A percentile compares a stretch with the other conserved stretches of the same genome.
phyloP scores from a whole-genome alignment of 2,797 vertebrate species.

The Schizothorax lantsangensis region DNA sequence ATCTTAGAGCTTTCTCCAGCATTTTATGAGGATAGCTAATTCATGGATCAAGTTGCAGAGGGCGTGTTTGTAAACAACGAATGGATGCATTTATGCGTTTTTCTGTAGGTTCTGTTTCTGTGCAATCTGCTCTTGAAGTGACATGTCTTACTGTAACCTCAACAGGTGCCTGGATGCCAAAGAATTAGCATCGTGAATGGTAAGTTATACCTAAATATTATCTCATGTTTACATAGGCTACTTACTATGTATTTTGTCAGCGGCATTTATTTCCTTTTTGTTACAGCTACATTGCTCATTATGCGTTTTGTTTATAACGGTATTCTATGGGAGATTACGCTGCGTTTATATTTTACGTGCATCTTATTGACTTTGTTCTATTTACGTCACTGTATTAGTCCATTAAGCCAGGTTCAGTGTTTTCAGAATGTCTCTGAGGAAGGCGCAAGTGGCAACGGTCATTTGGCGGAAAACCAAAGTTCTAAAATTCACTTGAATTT shows the following conservation, averaged over 20 bases:
- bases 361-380: background rate
- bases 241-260: background rate
- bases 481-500: background rate
- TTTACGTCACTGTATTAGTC: background rate
- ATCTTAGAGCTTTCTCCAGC: background rate
- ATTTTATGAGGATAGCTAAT: background rate
- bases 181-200: background rate
- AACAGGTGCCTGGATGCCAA: conserved; percentile 1
- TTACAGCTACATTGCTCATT: background rate
- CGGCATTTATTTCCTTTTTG: background rate
- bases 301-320: background rate
- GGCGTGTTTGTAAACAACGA: conserved; percentile 31
- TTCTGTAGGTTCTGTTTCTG: background rate
- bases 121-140: background rate
- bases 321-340: background rate
- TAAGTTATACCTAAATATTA: conserved; percentile 7
- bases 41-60: background rate
- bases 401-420: background rate
- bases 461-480: background rate
- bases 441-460: background rate
- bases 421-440: background rate
- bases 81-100: background rate
- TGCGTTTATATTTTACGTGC: background rate
- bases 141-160: background rate
- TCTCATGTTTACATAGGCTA: background rate